phyloP scores from a whole-genome alignment of 2,888 invertebrate genomes.

The Rotaria macrura region DNA sequence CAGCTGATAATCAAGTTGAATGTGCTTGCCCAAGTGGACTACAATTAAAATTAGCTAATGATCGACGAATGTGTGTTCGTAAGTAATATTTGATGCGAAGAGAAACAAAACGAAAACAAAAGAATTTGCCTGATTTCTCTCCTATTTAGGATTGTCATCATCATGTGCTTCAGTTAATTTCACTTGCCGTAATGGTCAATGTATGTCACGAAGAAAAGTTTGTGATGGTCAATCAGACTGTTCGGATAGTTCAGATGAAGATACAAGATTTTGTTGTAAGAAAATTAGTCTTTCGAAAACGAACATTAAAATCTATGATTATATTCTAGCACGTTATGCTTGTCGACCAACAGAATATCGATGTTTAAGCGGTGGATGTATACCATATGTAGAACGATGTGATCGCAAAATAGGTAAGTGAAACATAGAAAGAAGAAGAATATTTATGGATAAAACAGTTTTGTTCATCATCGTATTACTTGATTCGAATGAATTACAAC shows the following conservation, averaged over 20 bases:
- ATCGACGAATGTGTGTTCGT: slow-evolving; percentile 76
- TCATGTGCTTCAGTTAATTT: slow-evolving; percentile 59
- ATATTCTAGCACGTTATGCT: slow-evolving; percentile 39
- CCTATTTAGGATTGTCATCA: slow-evolving; percentile 39
- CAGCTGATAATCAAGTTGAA: slow-evolving; percentile 67
- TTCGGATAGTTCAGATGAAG: slow-evolving; percentile 43
- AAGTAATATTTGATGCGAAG: slow-evolving; percentile 53
- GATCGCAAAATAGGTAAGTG: slow-evolving; percentile 37
- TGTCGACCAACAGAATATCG: slow-evolving; percentile 44
- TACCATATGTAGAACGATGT: slow-evolving; percentile 42
- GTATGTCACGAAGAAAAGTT: slow-evolving; percentile 83
- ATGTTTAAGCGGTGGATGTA: slow-evolving; percentile 46
- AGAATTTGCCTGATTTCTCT: too few species aligned
- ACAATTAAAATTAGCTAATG: slow-evolving; percentile 65
- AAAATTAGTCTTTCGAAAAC: not conserved
- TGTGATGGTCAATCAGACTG: slow-evolving; percentile 69
- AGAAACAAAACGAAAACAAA: too few species aligned
- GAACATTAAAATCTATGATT: not conserved
- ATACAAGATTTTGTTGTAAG: slow-evolving; percentile 39
- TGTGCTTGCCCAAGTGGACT: slow-evolving; percentile 69
- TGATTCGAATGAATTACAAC: too few species aligned
- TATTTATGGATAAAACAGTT: too few species aligned
- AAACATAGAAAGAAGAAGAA: too few species aligned
- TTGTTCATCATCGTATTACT: too few species aligned
- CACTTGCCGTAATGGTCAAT: slow-evolving; percentile 80